phyloP scores from a whole-genome alignment of 1,140 invertebrate species.

The Gyrodactylus salaris region DNA sequence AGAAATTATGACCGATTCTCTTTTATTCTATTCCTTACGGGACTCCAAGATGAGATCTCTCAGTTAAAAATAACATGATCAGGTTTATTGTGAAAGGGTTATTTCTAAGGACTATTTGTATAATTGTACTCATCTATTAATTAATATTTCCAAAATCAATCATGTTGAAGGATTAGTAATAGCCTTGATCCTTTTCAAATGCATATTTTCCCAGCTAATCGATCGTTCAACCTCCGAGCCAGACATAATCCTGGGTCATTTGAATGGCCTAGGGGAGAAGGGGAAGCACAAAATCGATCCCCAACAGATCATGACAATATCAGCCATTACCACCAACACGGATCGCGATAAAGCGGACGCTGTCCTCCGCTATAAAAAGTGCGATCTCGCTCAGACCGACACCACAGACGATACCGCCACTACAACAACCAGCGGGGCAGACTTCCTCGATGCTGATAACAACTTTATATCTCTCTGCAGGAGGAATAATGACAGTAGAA shows the following conservation, averaged over 20 bases:
- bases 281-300: neutral
- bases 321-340: neutral
- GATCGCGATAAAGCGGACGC: neutral
- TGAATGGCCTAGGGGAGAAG: neutral
- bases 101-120: too few relatives aligned
- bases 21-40: too few relatives aligned
- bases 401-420: neutral
- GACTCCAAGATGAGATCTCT: too few relatives aligned
- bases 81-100: too few relatives aligned
- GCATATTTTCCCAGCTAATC: neutral
- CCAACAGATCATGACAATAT: neutral
- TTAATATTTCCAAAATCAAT: too few relatives aligned
- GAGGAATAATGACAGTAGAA: too few relatives aligned
- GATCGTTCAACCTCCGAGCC: neutral
- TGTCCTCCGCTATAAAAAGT: neutral
- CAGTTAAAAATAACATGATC: too few relatives aligned
- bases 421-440: neutral
- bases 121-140: too few relatives aligned
- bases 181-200: too few relatives aligned
- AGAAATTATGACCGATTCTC: too few relatives aligned
- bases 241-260: neutral
- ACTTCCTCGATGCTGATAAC: neutral
- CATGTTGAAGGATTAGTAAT: too few relatives aligned
- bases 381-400: neutral
- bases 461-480: neutral